Evolutionary conservation across 2,888 invertebrate species (phyloP), one percentile per base, ranked within the genome.

Genomic region (Agonopterix heracliana): DNA sequence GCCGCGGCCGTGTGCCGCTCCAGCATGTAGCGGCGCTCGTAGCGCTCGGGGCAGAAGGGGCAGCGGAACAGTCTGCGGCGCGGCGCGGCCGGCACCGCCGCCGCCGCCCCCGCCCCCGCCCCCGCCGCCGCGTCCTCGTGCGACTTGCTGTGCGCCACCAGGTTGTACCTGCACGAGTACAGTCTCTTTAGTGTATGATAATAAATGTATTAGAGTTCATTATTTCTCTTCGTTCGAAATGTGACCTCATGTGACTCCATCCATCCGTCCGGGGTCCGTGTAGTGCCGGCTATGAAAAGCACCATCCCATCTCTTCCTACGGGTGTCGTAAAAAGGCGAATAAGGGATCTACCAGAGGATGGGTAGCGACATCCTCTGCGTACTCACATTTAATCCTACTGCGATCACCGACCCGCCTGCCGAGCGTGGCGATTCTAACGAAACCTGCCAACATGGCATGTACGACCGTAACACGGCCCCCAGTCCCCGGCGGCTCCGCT

Each of bases 21-120:
- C 68, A 89, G 64, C 80, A 86, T 74, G 72, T 83, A 83, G 51
- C 83, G 71, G 1, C 87, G 61, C 73, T 87, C 87, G 76, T 81
- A 89, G 47, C 87, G 77, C 64, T 88, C 80, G 26, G 67, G 61
- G 51, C 89, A 89, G 77, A 81, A 85, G 57, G 66, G 66, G 71
- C 89, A 89, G 57, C 87, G 81, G 79, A 87, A 87, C 45, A 81
- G 73, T 10, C 77, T 63, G 10, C 78, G 76, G 11, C 74, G 73
- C 59, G 68, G 64, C 52, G 52, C 49, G 54, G 52, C 48, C 50
- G 53, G 54, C 26, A 26, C 26, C 5, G 26, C 5, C 26, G 26
- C 7, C 53, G 49, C 53, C 47, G 26, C 54, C 14, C 42, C 43
- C 26, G 26, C 26, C 5, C 1, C 26, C 26, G 5, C 26, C 26